Base-by-base conservation (phyloP, 2,888 invertebrate species). In the Boloria selene region DNA sequence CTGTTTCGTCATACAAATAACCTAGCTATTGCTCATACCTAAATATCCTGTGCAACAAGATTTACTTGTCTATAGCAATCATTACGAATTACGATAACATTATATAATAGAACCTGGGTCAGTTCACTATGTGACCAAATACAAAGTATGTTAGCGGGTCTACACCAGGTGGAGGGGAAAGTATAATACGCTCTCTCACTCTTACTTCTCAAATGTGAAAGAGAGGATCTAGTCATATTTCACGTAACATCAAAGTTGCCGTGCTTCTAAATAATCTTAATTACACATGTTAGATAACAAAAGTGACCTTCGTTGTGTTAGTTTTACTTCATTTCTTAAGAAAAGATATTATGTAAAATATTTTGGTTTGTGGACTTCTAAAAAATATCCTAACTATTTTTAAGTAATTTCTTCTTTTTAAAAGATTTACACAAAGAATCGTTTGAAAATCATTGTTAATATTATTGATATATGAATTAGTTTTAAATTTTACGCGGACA, bases 271-370 rank as follows among this genome's bases (percentile, higher is more conserved):
- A 45, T 65, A 69, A 69, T 69, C 70, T 67, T 69, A 70, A 73
- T 74, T 70, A 82, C 81, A 81, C 76, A 73, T 71, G 77, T 88
- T 88, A 87, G 84, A 87, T 88, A 88, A 88, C 75, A 75, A 71
- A 74, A 22, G 61, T 84, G 88, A 88, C 88, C 88, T 88, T 86
- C 86, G 79, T 76, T 77, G 74, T 79, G 73, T 80, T 38, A 17
- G 80, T 79, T 75, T 69, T 60, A 60, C 62, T 67, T 65, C 45
- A 60, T 66, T 71, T 63, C 68, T 51, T 67, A 66, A 18, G 59
- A 64, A 38, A 38, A 22, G 10, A 38, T 38, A 10, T 38, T 0
- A 38, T 38, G 10, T 7, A 38, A 10, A 10, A 10, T 38, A 3
- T 38, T 31, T 38, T 38, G 10, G 31, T 38, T 10, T 38, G 31